Evolutionary conservation across 2,113 vertebrate genomes (phyloP).

Genomic region (Rana temporaria): DNA sequence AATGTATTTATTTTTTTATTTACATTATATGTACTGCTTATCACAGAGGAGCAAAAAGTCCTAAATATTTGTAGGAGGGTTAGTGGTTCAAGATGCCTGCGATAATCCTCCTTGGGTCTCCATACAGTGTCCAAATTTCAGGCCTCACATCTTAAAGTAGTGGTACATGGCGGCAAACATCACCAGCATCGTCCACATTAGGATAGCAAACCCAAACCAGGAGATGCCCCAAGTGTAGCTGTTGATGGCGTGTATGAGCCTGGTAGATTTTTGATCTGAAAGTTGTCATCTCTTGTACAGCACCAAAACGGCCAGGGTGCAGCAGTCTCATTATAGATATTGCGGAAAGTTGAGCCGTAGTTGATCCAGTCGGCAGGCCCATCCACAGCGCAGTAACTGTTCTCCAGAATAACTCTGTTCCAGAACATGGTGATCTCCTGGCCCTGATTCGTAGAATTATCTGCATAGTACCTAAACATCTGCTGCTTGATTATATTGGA

Average conservation of each 20-base stretch:
- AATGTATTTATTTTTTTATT: too few relatives aligned
- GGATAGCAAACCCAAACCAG: constrained; percentile 81
- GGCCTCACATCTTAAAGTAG: constrained; percentile 64
- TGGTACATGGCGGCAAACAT: constrained; percentile 73
- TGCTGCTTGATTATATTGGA: constrained; percentile 76
- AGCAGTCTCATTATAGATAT: constrained; percentile 30
- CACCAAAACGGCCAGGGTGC: constrained; percentile 74
- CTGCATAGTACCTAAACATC: constrained; percentile 74
- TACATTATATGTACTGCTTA: background rate
- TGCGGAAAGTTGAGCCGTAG: constrained; percentile 70
- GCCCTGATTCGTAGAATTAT: constrained; percentile 55
- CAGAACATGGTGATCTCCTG: constrained; percentile 72
- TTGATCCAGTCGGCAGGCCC: constrained; percentile 76
- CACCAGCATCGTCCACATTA: constrained; percentile 76
- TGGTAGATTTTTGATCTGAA: constrained; percentile 61
- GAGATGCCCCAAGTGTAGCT: constrained; percentile 78
- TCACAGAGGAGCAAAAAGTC: background rate
- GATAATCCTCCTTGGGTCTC: background rate
- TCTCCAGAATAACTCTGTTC: constrained; percentile 78
- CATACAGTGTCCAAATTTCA: background rate
- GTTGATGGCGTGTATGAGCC: constrained; percentile 70
- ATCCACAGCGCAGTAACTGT: constrained; percentile 74
- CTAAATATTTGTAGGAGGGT: background rate
- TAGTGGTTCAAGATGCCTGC: background rate
- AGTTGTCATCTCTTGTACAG: constrained; percentile 67